Conservation (phyloP, 2,888 invertebrate species). For the Gari tellinella region DNA sequence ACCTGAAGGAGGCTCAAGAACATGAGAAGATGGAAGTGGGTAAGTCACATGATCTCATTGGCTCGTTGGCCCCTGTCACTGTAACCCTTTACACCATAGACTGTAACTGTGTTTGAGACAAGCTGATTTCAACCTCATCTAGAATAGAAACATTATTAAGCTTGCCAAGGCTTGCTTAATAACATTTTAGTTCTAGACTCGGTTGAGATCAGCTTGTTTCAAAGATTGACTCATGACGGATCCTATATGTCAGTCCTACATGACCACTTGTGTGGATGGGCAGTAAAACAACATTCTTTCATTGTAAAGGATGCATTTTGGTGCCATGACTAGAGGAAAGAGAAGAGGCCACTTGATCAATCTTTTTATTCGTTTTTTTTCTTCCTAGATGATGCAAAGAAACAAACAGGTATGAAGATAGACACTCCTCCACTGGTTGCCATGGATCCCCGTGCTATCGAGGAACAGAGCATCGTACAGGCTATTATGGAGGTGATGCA, state of each 20-base stretch:
- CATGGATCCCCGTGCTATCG: conserved; percentile 60
- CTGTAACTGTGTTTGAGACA: too few relatives aligned
- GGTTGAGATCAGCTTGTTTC: too few relatives aligned
- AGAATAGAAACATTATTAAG: too few relatives aligned
- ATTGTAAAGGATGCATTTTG: background rate
- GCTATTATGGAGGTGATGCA: conserved; percentile 71
- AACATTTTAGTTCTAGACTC: too few relatives aligned
- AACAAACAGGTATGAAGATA: conserved; percentile 44
- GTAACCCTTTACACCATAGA: too few relatives aligned
- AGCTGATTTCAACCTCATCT: too few relatives aligned
- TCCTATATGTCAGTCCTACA: too few relatives aligned
- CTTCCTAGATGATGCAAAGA: conserved; percentile 42
- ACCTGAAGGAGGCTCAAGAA: conserved; percentile 44
- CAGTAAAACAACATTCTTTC: background rate
- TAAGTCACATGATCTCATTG: conserved; percentile 11
- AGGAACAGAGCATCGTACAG: conserved; percentile 78
- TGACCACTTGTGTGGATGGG: background rate
- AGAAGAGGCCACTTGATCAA: too few relatives aligned
- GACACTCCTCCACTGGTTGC: conserved; percentile 59
- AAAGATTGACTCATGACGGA: too few relatives aligned
- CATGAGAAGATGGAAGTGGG: conserved; percentile 43
- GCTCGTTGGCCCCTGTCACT: too few relatives aligned
- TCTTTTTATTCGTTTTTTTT: background rate
- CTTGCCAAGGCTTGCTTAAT: too few relatives aligned
- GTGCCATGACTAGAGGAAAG: background rate